A percentile compares a stretch with the other conserved stretches of the same genome.
phyloP scores from a whole-genome alignment of 2,113 vertebrate species.

The Eurystomus gularis region DNA sequence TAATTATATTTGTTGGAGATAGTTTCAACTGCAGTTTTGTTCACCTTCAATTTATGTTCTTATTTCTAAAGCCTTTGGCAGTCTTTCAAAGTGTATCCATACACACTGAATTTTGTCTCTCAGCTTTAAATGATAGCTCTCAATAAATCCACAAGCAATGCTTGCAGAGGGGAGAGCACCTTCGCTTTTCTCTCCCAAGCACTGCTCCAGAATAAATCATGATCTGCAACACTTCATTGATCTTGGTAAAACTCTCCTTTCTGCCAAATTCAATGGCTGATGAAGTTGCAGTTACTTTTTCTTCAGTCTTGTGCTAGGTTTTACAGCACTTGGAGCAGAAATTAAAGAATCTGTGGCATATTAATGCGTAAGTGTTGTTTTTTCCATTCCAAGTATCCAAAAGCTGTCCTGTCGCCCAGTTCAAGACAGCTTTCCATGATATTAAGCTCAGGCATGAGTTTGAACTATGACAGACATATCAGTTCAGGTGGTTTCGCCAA shows the following conservation, averaged over 20 bases:
- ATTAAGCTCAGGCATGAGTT: background rate
- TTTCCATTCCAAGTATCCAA: background rate
- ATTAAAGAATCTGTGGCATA: background rate
- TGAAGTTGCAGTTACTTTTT: background rate
- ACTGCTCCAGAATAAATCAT: background rate
- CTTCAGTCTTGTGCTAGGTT: background rate
- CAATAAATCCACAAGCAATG: background rate
- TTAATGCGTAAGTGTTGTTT: background rate
- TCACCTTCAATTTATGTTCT: constrained; percentile 36
- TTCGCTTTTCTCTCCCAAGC: background rate
- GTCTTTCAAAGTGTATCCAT: constrained; percentile 36
- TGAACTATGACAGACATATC: background rate
- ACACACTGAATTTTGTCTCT: background rate
- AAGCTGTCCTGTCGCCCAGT: background rate
- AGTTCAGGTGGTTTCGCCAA: background rate
- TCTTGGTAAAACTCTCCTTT: background rate
- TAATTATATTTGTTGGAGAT: constrained; percentile 55
- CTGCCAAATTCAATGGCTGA: background rate
- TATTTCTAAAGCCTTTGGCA: constrained; percentile 55
- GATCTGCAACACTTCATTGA: background rate
- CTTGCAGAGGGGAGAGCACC: background rate
- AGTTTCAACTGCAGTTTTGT: constrained; percentile 23
- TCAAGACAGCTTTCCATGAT: background rate
- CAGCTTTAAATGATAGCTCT: background rate
- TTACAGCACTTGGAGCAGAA: background rate